These are phyloP conservation scores for Takifugu bimaculatus DNA, from an alignment of 2,113 vertebrate species.

Conservation along the genomic window DNA sequence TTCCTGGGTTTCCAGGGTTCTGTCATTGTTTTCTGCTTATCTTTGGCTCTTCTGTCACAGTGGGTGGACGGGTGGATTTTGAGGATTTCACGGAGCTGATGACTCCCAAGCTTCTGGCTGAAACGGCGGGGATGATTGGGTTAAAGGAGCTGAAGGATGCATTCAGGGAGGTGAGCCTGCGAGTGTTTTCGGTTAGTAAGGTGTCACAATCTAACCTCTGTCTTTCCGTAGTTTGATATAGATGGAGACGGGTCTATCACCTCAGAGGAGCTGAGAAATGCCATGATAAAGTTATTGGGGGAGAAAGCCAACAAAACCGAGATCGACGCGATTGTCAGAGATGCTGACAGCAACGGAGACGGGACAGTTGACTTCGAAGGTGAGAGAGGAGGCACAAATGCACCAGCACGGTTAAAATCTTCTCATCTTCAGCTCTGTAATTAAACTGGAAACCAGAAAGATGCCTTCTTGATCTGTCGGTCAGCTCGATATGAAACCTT, in stretches of 20 bases:
- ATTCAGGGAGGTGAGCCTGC: conserved; percentile 80
- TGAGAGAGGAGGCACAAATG: conserved; percentile 40
- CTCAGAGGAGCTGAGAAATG: conserved; percentile 74
- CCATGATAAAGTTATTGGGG: conserved; percentile 79
- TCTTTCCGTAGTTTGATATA: conserved; percentile 77
- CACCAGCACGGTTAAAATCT: neutral
- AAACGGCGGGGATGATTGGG: conserved; percentile 86
- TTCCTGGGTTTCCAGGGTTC: neutral
- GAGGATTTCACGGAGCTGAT: conserved; percentile 85
- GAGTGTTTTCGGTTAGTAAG: neutral
- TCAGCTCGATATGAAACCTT: too few species aligned
- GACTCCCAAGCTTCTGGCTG: conserved; percentile 83
- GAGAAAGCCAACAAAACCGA: conserved; percentile 73
- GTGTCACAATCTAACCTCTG: neutral
- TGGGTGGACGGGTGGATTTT: conserved; percentile 83
- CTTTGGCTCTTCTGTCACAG: conserved; percentile 52
- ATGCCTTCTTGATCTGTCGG: too few species aligned
- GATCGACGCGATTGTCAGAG: conserved; percentile 78
- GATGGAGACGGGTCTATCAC: conserved; percentile 83
- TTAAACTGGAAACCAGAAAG: neutral
- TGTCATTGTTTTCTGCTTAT: neutral
- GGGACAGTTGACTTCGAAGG: conserved; percentile 88
- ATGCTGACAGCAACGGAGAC: conserved; percentile 81
- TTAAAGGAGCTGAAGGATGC: conserved; percentile 84
- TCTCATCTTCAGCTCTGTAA: neutral